Conservation (phyloP, 2,888 invertebrate genomes). For the Xestia ashworthii region DNA sequence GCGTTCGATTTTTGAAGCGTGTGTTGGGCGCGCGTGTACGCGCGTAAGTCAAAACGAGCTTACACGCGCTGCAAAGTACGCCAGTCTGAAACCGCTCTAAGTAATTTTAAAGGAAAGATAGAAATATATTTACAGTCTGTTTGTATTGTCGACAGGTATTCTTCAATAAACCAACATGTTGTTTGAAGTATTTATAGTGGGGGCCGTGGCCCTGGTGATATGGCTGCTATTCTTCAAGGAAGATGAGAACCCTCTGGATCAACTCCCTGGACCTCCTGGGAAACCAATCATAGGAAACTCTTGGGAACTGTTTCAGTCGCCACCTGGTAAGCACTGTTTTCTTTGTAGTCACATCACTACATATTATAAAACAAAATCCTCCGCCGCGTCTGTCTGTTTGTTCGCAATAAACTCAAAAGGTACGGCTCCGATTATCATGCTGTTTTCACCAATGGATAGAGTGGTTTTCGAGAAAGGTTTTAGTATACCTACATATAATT, state of each 20-base stretch:
- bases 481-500: no score
- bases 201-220: constrained; percentile 46
- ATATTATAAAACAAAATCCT: no score
- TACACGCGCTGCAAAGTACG: background rate
- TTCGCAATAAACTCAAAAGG: no score
- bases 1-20: background rate
- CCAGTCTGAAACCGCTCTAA: background rate
- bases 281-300: constrained; percentile 73
- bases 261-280: constrained; percentile 75
- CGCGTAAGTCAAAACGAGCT: background rate
- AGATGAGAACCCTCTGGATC: constrained; percentile 72
- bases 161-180: constrained; percentile 58
- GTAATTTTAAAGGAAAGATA: background rate
- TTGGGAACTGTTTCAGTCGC: constrained; percentile 59
- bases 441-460: no score
- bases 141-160: background rate
- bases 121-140: background rate
- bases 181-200: constrained; percentile 49
- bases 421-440: no score
- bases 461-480: no score
- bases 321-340: constrained; percentile 36
- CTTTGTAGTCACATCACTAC: background rate
- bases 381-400: no score
- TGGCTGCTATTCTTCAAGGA: constrained; percentile 68
- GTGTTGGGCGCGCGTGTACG: background rate